Evolutionary conservation across 2,888 invertebrate species (phyloP).

Genomic region (Anoplius nigerrimus): DNA sequence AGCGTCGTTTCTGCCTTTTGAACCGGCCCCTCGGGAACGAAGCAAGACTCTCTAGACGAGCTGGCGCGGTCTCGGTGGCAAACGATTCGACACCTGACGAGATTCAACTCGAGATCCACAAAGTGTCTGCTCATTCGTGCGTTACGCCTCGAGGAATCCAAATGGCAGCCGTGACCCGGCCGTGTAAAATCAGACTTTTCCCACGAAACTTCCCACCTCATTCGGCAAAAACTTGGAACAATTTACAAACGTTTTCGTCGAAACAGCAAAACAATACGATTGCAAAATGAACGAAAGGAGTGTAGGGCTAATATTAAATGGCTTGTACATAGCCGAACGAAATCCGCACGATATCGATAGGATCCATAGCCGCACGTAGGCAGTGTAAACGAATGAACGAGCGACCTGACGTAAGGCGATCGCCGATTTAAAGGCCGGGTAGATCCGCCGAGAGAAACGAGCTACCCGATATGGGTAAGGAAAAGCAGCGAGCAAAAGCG

Average conservation of each 20-base stretch:
- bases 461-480: slow-evolving; percentile 50
- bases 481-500: slow-evolving; percentile 34
- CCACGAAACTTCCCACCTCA: slow-evolving; percentile 1
- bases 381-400: neutral
- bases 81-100: slow-evolving; percentile 7
- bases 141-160: slow-evolving; percentile 10
- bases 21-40: neutral
- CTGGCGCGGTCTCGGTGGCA: neutral
- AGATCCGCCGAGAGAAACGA: slow-evolving; percentile 27
- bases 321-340: neutral
- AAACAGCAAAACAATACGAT: no score
- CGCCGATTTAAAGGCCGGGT: slow-evolving; percentile 3
- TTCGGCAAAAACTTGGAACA: no score
- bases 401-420: slow-evolving; percentile 5
- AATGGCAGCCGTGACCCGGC: neutral
- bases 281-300: no score
- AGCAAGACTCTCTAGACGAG: neutral
- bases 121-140: slow-evolving; percentile 12
- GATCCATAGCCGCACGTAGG: neutral
- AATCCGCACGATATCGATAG: neutral
- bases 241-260: no score
- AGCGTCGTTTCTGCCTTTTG: neutral
- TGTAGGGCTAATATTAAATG: no score
- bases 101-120: neutral
- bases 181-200: slow-evolving; percentile 12